Evolutionary conservation across 2,888 invertebrate genomes (phyloP), one percentile per base, ranked within the genome.

Genomic region (Fissipunctia ypsillon): DNA sequence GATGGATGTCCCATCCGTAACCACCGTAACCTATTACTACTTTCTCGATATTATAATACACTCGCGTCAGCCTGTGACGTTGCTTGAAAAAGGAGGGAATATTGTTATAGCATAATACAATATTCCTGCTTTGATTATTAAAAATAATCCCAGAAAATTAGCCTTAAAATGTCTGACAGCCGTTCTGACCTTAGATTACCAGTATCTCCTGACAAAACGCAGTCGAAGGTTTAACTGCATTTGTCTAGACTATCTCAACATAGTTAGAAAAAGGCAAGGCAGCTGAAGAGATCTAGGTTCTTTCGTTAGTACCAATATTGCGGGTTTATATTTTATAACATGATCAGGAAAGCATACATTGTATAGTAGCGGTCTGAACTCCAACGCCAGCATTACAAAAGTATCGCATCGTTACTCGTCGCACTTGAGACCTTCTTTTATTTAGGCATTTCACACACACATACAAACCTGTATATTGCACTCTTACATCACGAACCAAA

Each of bases 1-100:
- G 85, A 87, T 80, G 80, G 83, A 85, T 87, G 76, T 73, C 73
- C 68, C 54, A 52, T 69, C 63, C 67, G n/a, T n/a, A 69, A 60
- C 80, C 72, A 72, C 38, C 14, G 31, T 67, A 64, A 66, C 56
- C 71, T 79, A 69, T 68, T 69, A 73, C 72, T 75, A 61, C 82
- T 81, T 60, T 79, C 65, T 66, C 52, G 48, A 69, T 80, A 80
- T 83, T 83, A 83, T 70, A 81, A 83, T 80, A 83, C 56, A 75
- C 83, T 80, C n/a, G 67, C n/a, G 48, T 38, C 35, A 54, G 31
- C n/a, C 48, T 6, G 25, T 70, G 48, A 52, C 38, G 28, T 69
- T 25, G 48, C 45, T 70, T 76, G n/a, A 14, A 50, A 70, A 41
- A 69, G 60, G n/a, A 43, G 22, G 28, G 5, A 38, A 48, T n/a